Percentiles rank a stretch among this genome's conserved stretches.
phyloP scores from a whole-genome alignment of 1,140 invertebrate genomes.

The Probaryconus sp. region DNA sequence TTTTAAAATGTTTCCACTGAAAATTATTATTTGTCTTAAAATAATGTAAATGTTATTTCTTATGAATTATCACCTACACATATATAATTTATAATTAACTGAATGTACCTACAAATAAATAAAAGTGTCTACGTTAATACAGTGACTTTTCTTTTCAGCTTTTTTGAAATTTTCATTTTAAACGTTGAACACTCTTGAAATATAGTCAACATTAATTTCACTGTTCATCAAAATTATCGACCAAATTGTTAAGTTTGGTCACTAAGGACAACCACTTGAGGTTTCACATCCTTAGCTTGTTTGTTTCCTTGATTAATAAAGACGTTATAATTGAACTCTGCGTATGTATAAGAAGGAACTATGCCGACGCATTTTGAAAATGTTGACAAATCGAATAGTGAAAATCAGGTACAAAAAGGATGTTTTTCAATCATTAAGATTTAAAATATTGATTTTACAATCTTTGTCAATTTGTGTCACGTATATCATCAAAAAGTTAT shows the following conservation, averaged over 20 bases:
- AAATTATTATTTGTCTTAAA: no score
- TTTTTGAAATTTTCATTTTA: no score
- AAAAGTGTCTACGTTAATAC: background rate
- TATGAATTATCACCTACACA: no score
- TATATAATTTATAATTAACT: background rate
- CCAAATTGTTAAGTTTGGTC: slow-evolving; percentile 34
- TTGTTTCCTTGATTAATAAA: background rate
- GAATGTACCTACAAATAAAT: background rate
- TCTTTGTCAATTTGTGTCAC: no score
- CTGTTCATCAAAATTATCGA: slow-evolving; percentile 20
- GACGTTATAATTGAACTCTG: background rate
- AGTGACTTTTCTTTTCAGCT: background rate
- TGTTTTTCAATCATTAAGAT: slow-evolving; percentile 4
- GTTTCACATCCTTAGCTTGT: background rate
- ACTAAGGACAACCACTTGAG: slow-evolving; percentile 33
- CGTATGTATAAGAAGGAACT: slow-evolving; percentile 52
- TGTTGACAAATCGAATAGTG: slow-evolving; percentile 50
- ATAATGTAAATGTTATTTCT: no score
- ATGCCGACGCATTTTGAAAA: slow-evolving; percentile 63
- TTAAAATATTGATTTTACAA: no score
- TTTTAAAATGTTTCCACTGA: no score
- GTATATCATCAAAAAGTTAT: no score
- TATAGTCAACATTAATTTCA: no score
- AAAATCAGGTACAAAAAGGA: slow-evolving; percentile 58
- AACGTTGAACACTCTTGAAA: no score